phyloP scores from a whole-genome alignment of 1,140 invertebrate genomes.

The Neodiprion pinetum region DNA sequence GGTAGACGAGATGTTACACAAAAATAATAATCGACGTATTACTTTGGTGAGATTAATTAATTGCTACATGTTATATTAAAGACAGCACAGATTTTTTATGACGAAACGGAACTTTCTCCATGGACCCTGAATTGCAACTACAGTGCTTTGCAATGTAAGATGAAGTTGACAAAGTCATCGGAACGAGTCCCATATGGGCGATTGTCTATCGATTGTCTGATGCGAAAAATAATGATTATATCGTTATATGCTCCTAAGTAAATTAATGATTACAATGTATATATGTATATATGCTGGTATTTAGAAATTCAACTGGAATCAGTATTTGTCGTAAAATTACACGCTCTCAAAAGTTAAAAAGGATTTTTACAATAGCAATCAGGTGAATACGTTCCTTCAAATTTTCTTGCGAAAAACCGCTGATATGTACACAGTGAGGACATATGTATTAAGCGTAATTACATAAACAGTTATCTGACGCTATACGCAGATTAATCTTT shows the following conservation, averaged over 20 bases:
- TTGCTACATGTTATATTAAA: neutral
- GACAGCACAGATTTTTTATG: neutral
- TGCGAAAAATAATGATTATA: slow-evolving; percentile 8
- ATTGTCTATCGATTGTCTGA: slow-evolving; percentile 11
- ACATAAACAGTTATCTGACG: too few species aligned
- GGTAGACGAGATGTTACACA: neutral
- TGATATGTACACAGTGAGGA: too few species aligned
- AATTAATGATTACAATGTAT: neutral
- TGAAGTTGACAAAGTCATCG: neutral
- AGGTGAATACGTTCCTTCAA: neutral
- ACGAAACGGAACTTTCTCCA: slow-evolving; percentile 2
- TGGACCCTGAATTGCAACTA: neutral
- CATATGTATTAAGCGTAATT: too few species aligned
- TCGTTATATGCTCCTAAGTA: neutral
- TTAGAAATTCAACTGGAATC: neutral
- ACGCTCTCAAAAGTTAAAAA: neutral
- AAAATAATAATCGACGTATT: neutral
- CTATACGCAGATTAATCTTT: too few species aligned
- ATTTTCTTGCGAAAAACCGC: too few species aligned
- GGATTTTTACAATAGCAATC: slow-evolving; percentile 26
- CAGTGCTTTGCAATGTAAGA: neutral
- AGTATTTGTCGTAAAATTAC: neutral
- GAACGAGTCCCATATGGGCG: neutral
- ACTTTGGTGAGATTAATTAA: neutral
- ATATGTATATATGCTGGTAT: neutral